Conservation (phyloP, 2,797 vertebrate species). For the Chiroxiphia lanceolata region DNA sequence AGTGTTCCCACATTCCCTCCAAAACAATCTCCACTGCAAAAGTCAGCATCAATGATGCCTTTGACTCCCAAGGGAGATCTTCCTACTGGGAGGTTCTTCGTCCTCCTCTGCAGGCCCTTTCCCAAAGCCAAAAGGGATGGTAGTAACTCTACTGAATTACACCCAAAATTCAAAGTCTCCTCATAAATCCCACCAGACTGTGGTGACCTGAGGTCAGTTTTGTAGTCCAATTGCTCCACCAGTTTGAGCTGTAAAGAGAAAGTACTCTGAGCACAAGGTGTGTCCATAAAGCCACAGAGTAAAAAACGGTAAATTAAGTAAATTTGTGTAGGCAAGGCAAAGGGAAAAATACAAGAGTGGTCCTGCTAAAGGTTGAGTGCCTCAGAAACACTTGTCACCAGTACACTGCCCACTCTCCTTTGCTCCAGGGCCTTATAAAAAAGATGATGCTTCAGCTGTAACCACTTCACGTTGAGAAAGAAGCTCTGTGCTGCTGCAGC, state of each 20-base stretch:
- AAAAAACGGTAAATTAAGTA: neutral
- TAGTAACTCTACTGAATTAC: neutral
- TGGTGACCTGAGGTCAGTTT: neutral
- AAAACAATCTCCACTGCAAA: neutral
- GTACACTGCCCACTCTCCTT: neutral
- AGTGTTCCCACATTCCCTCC: fast-evolving
- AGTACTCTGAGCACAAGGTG: neutral
- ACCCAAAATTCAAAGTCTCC: neutral
- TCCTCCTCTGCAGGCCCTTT: neutral
- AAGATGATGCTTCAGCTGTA: neutral
- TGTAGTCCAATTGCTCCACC: neutral
- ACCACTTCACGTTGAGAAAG: neutral
- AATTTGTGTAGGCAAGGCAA: neutral
- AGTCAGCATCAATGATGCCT: neutral
- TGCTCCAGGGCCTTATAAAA: neutral
- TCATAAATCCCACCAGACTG: neutral
- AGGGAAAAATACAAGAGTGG: neutral
- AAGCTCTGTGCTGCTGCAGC: neutral
- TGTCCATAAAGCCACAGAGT: neutral
- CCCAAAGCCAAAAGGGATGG: neutral
- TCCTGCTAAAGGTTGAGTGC: neutral
- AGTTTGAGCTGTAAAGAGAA: neutral
- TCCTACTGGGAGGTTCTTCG: neutral
- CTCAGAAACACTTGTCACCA: neutral
- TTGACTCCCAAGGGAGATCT: neutral